Base-by-base conservation (phyloP, 2,888 invertebrate genomes). In the Sarcophaga variegata region DNA sequence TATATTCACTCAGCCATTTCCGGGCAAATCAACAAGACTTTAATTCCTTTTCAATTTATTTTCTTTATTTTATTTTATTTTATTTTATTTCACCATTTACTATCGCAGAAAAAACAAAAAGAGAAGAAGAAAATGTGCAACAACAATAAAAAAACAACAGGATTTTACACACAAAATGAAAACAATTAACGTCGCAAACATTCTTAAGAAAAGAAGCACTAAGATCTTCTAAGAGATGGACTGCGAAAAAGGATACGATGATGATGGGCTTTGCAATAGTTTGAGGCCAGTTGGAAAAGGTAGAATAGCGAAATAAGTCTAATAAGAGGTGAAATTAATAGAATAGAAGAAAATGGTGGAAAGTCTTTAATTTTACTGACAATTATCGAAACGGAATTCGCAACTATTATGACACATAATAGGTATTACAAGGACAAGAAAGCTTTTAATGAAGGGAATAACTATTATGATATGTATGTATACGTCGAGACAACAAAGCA, bases 1-100 rank as follows among this genome's bases (percentile, higher is more conserved):
- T 75, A 81, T 84, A 83, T 87, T 87, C 87, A 81, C 81, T 87
- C 83, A 87, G 66, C 81, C 78, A 84, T 84, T 84, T 87, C 83
- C 87, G 81, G 70, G 47, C 81, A 84, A 87, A 84, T 87, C 87
- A 87, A 78, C 87, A 84, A 78, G 75, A 78, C 78, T 81, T 79
- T 81, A 87, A 84, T 83, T 84, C 83, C 78, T 83, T 79, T 84
- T 79, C 81, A 79, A 76, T 66, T 75, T 59, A 37, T 37, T 72
- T 17, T 79, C 22, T 11, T 81, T 80, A 62, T 59, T 81, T 72
- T 66, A 25, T 69, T 63, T 54, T 75, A 14, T 54, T 27, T 14
- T 62, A 0, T 22, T 86, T 54, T 25, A n/a, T 70, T 69, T 75
- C 81, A 47, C 5, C 70, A 14, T 76, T 67, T 17, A 59, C 66